Base-by-base conservation (phyloP, 2,113 vertebrate genomes). In the Okapia johnstoni region DNA sequence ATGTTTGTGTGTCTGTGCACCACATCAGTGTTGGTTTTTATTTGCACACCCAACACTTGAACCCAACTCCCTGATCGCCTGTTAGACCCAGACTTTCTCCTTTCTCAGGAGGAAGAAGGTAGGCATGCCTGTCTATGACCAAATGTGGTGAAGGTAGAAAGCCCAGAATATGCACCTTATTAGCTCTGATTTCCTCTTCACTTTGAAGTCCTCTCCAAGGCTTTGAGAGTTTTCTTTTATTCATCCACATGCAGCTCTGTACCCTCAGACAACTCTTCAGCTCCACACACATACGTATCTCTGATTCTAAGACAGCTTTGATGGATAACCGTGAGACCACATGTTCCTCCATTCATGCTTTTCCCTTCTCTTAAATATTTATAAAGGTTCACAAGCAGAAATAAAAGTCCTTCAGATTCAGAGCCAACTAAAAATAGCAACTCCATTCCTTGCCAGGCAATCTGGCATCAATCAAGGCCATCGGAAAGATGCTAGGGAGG, bases 381-480 rank as follows among this genome's bases (percentile, higher is more conserved):
- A 98, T 98, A 97, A 98, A 97, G 96, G 95, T 98, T 98, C 98
- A 98, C 97, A 97, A 93, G 98, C 89, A 98, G 96, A 97, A 98
- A 98, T 98, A 97, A 98, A 97, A 97, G 95, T 97, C 93, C 90
- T 90, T 98, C 95, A 97, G 98, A 99, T 99, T 99, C 99, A 97
- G 96, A 96, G 98, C 97, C 97, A 98, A 94, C 97, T 99, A 98
- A 97, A 98, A 99, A 99, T 98, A 99, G 93, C 97, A 97, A 92
- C 96, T 98, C 94, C 95, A 97, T 98, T 97, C 91, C 97, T 96
- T 98, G 99, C 99, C 99, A 99, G 98, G 99, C 97, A 92, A 98
- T 99, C 99, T 99, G 99, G 99, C 99, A 99, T 98, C 98, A 98
- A 99, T 99, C 98, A 99, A 90, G 95, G 80, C 89, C 98, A 98